phyloP scores from a whole-genome alignment of 2,113 vertebrate genomes.

The Heloderma charlesbogerti region DNA sequence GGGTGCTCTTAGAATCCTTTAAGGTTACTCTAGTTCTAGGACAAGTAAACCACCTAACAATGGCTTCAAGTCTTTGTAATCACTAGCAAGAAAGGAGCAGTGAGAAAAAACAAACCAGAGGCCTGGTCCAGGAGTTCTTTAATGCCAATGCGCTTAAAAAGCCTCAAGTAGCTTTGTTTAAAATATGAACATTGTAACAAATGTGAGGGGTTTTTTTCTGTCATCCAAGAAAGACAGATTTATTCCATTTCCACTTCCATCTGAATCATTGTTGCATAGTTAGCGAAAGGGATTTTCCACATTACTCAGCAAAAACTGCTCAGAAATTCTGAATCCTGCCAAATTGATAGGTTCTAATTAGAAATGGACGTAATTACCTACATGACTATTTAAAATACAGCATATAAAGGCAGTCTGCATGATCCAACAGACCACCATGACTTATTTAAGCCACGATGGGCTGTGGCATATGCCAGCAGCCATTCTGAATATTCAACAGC shows the following conservation, averaged over 20 bases:
- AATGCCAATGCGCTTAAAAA: conserved; percentile 50
- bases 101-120: conserved; percentile 17
- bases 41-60: conserved; percentile 56
- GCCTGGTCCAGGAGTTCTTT: not conserved
- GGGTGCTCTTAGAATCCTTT: conserved; percentile 71
- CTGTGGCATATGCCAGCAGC: too few species aligned
- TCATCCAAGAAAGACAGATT: conserved; percentile 55
- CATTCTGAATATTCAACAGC: too few species aligned
- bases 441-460: too few species aligned
- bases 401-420: not conserved
- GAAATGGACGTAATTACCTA: not conserved
- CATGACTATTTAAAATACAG: not conserved
- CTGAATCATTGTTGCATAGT: too few species aligned
- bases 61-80: conserved; percentile 64
- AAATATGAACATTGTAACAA: conserved; percentile 24
- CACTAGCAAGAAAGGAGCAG: conserved; percentile 49
- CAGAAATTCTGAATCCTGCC: not conserved
- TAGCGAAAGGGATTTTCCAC: not conserved
- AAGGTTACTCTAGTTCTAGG: conserved; percentile 72
- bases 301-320: not conserved
- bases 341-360: not conserved
- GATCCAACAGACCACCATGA: too few species aligned
- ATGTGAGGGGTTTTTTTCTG: conserved; percentile 51
- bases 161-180: not conserved
- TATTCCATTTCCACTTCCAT: not conserved